Conservation (phyloP, 2,888 invertebrate species). For the Iselma pallidipennis region DNA sequence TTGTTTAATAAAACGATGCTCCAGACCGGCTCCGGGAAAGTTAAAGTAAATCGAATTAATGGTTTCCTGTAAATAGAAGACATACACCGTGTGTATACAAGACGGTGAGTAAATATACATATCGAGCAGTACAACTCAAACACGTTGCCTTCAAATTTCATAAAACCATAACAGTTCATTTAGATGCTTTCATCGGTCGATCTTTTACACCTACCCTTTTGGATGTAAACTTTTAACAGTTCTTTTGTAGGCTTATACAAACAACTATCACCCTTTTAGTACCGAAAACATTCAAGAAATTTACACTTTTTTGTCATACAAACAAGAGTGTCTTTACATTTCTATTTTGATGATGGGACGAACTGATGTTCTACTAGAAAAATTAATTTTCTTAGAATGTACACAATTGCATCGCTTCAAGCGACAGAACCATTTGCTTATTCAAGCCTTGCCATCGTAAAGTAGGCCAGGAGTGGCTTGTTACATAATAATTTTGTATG, state of each 20-base stretch:
- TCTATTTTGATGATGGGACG: no score
- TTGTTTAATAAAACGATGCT: slow-evolving; percentile 22
- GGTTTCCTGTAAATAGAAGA: slow-evolving; percentile 41
- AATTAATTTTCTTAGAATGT: neutral
- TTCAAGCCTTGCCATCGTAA: neutral
- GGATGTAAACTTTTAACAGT: slow-evolving; percentile 31
- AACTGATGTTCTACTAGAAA: no score
- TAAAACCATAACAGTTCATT: slow-evolving; percentile 32
- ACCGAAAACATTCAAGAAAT: slow-evolving; percentile 9
- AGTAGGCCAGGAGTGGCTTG: slow-evolving; percentile 18
- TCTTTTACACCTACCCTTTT: slow-evolving; percentile 31
- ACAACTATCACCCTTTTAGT: slow-evolving; percentile 22
- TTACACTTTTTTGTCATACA: neutral
- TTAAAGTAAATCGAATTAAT: slow-evolving; percentile 42
- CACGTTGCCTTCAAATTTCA: slow-evolving; percentile 39
- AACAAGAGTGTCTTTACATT: no score
- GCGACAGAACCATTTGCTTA: neutral
- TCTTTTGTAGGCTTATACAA: slow-evolving; percentile 31
- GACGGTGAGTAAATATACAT: slow-evolving; percentile 39
- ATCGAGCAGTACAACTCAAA: slow-evolving; percentile 33
- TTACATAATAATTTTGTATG: slow-evolving; percentile 25
- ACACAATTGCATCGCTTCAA: neutral
- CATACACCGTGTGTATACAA: slow-evolving; percentile 36
- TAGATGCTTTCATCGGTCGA: slow-evolving; percentile 29
- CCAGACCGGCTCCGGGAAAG: slow-evolving; percentile 27